Base-by-base conservation (phyloP, 2,113 vertebrate genomes). In the Morphnarchus princeps region DNA sequence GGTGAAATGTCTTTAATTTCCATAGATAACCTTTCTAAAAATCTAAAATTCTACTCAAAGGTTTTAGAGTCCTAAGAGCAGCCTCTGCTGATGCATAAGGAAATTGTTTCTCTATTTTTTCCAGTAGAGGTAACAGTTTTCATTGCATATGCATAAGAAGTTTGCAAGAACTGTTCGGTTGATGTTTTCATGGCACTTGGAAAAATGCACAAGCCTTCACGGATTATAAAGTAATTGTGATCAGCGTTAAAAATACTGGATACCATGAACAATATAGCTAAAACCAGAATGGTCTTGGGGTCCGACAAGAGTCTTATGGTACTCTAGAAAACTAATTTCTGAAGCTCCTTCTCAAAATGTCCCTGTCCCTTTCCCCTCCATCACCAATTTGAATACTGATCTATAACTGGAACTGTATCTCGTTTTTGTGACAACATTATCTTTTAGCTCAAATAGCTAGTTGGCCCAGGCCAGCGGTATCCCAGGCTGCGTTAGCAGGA, bases 331-430 rank as follows among this genome's bases (percentile, higher is more conserved):
- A 28, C 45, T 21, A 47, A 10, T 47, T 77, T 42, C 28, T 43
- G 76, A 63, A 34, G 66, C 26, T 61, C 18, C 43, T 77, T 88
- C 59, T 59, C 36, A 6, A 13, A 13, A 49, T 2, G 28, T 32
- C 12, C 25, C 28, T 7, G 26, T 9, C 12, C 36, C 55, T 12
- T 49, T 67, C 22, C 36, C 11, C 13, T 43, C 43, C 28, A 6
- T 10, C 26, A 4, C 3, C 8, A 16, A 8, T 7, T 4, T 8
- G 17, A 31, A 7, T 6, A 20, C 1, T 28, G 38, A 3, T 28
- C 52, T 29, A 1, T 0, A 40, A 20, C 25, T 62, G 4, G 57
- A 40, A 6, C 28, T 0, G 1, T 4, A 1, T 36, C 59, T 20
- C 4, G 2, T 2, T 40, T 50, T 47, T 24, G 45, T 40, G 59